These are phyloP conservation scores for Chrysomallon squamiferum DNA, from an alignment of 1,140 invertebrate species.

Conservation along the genomic window DNA sequence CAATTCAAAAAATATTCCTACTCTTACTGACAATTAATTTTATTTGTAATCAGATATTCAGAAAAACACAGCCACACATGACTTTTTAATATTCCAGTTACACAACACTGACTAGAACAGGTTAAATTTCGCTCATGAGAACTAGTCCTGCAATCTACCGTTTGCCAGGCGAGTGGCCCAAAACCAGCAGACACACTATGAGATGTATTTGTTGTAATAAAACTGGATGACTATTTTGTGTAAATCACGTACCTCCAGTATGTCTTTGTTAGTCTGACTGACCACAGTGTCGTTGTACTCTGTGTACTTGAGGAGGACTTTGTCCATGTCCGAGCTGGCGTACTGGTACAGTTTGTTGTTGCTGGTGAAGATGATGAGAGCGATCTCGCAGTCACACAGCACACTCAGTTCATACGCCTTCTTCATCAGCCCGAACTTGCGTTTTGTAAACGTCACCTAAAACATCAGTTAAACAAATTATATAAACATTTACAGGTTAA, in stretches of 20 bases:
- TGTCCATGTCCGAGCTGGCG: constrained; percentile 99
- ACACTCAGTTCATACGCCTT: constrained; percentile 99
- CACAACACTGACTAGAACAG: too few species aligned
- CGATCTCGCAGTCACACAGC: constrained; percentile 99
- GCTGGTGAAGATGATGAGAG: constrained; percentile 98
- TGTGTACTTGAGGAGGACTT: constrained; percentile 98
- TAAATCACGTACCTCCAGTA: constrained; percentile 98
- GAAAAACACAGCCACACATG: too few species aligned
- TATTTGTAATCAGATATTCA: too few species aligned
- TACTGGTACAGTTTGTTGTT: constrained; percentile 99
- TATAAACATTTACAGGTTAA: too few species aligned
- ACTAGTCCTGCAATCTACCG: too few species aligned
- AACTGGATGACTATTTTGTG: too few species aligned
- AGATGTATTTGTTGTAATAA: too few species aligned
- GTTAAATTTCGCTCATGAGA: too few species aligned
- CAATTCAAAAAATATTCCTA: neutral
- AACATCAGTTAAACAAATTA: constrained; percentile 23
- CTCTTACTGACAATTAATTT: too few species aligned
- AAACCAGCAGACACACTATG: too few species aligned
- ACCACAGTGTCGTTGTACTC: constrained; percentile 99
- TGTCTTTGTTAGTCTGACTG: constrained; percentile 99
- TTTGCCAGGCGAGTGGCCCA: too few species aligned
- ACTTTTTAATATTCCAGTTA: too few species aligned
- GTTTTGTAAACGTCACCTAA: constrained; percentile 99
- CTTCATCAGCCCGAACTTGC: constrained; percentile 99